These are phyloP conservation scores for Mercenaria mercenaria DNA, from an alignment of 1,140 invertebrate genomes.

Conservation along the genomic window DNA sequence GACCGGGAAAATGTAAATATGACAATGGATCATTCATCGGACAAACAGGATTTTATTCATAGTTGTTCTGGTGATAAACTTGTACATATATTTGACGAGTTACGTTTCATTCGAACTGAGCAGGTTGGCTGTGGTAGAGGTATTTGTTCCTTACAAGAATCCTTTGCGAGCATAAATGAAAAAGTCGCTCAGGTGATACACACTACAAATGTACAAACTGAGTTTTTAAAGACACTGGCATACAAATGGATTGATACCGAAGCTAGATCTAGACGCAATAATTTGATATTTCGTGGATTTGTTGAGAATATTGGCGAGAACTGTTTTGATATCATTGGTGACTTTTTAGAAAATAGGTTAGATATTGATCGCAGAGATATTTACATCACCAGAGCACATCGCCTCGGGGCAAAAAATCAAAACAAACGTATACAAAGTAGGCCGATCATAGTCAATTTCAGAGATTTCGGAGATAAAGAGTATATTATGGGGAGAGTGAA, in stretches of 20 bases:
- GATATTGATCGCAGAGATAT: not conserved
- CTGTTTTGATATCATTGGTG: not conserved
- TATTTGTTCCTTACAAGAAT: not conserved
- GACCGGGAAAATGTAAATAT: no score
- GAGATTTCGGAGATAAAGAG: not conserved
- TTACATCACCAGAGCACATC: not conserved
- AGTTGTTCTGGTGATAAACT: not conserved
- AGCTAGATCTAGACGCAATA: not conserved
- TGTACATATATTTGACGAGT: conserved; percentile 29
- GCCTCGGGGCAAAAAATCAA: not conserved
- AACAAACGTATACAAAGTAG: not conserved
- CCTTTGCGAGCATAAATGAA: not conserved
- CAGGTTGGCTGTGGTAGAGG: not conserved
- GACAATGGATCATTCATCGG: no score
- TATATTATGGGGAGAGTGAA: not conserved
- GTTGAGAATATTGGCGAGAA: not conserved
- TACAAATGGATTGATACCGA: conserved; percentile 16
- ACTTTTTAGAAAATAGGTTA: not conserved
- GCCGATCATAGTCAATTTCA: not conserved
- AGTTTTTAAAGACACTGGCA: conserved; percentile 21
- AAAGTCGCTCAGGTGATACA: not conserved
- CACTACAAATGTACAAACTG: not conserved
- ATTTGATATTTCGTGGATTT: conserved; percentile 28
- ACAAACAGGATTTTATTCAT: not conserved
- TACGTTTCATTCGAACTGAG: not conserved